These are phyloP conservation scores for Melanargia galathea DNA, from an alignment of 2,888 invertebrate genomes.

Conservation along the genomic window DNA sequence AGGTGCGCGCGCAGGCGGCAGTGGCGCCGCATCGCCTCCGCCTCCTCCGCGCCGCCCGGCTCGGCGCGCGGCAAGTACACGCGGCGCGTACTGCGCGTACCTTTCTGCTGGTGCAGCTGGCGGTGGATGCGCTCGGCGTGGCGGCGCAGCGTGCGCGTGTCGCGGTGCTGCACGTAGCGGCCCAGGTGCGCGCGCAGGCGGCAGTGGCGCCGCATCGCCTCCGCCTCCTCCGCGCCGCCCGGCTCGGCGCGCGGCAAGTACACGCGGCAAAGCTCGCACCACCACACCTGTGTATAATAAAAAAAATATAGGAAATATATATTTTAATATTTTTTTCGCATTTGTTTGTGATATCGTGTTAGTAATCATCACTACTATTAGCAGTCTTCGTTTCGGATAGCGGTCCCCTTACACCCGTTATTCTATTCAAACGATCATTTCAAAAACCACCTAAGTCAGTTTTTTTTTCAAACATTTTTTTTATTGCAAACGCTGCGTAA, in stretches of 20 bases:
- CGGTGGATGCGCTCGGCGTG: constrained; percentile 87
- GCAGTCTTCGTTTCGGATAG: no score
- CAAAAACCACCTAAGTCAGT: no score
- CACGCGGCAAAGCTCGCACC: constrained; percentile 90
- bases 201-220: constrained; percentile 87
- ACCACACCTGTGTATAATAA: constrained; percentile 79
- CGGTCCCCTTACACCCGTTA: no score
- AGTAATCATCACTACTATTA: no score
- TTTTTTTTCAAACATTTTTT: no score
- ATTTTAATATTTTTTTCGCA: no score
- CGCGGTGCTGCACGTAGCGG: constrained; percentile 89
- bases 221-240: constrained; percentile 77
- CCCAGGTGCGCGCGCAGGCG: constrained; percentile 88
- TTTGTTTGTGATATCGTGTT: no score
- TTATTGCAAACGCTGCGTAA: no score
- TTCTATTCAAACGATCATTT: no score
- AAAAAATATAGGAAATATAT: neutral
- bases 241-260: constrained; percentile 84
- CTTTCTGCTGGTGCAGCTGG: constrained; percentile 78
- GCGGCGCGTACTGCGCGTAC: constrained; percentile 42
- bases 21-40: constrained; percentile 85
- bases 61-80: constrained; percentile 79
- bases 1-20: constrained; percentile 89
- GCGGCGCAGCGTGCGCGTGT: constrained; percentile 87
- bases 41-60: constrained; percentile 73